Percentiles rank a stretch among this genome's conserved stretches.
These are phyloP conservation scores for Scolopax rusticola DNA, from an alignment of 2,797 vertebrate genomes.

Conservation along the genomic window DNA sequence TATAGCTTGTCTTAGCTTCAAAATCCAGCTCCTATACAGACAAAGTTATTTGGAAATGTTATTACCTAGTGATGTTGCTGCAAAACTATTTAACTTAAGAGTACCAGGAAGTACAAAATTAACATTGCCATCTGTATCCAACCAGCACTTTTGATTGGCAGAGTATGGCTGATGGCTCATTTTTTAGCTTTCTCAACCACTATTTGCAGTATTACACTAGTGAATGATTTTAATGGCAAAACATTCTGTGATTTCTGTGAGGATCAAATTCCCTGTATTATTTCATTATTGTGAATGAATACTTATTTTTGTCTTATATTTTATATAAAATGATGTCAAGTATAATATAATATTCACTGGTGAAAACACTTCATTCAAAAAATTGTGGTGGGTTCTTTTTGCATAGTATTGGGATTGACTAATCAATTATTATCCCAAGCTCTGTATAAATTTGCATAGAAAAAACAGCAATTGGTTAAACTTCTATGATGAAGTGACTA, in stretches of 20 bases:
- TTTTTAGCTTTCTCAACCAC: not conserved
- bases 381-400: rapidly evolving
- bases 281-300: not conserved
- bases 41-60: conserved; percentile 47
- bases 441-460: not conserved
- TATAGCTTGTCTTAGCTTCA: conserved; percentile 91
- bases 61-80: not conserved
- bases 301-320: not conserved
- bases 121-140: not conserved
- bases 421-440: not conserved
- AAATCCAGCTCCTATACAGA: conserved; percentile 89
- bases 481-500: too few species aligned
- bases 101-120: not conserved
- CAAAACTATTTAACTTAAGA: not conserved
- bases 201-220: not conserved
- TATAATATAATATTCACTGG: not conserved
- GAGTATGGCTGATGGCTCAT: not conserved
- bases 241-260: not conserved
- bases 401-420: not conserved
- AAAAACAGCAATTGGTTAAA: too few species aligned
- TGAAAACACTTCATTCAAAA: not conserved
- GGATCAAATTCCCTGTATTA: not conserved
- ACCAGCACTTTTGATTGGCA: not conserved
- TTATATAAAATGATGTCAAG: not conserved
- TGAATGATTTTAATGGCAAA: not conserved